Base-by-base conservation (phyloP, 2,888 invertebrate species). In the Xanthia togata region DNA sequence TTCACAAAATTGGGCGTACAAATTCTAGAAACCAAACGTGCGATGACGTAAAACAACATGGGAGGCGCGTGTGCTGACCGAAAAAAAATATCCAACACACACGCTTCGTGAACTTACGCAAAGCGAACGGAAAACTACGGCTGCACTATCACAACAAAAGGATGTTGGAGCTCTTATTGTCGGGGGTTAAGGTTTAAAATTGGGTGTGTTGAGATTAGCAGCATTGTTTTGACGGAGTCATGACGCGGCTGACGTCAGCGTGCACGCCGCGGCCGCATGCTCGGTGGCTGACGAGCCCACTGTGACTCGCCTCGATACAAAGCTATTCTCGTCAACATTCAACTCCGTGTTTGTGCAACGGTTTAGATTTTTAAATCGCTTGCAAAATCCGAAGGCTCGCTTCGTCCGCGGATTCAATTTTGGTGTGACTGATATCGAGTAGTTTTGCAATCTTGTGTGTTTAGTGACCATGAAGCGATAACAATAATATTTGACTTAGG, bases 221-320 rank as follows among this genome's bases (percentile, higher is more conserved):
- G 73, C 71, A 82, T 84, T 91, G 90, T 92, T 92, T 90, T 90
- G 90, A 90, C 89, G 92, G 88, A 76, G 84, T 72, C 47, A 86
- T 95, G 95, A 95, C 96, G 95, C 89, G 90, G 87, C 47, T 94
- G 94, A 95, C 95, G 95, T 95, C 94, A 94, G 80, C 73, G 78
- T 78, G 79, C 95, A 95, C 94, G 95, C 93, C 57, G 74, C 68
- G 84, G 68, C 78, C 79, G 93, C 95, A 93, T 95, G 95, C 74
- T 88, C 87, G 86, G 17, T 68, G 89, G 82, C 90, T 91, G 94
- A 92, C 94, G 94, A 93, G 94, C 94, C 95, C 94, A 93, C 93
- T 88, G 85, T 84, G 83, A 88, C 85, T 85, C 83, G 75, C 83
- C 71, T 60, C 79, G 74, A 71, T 76, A 80, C 79, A 60, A 35